A percentile compares a stretch with the other conserved stretches of the same genome.
These are phyloP conservation scores for Scaptomyza flava DNA, from an alignment of 2,888 invertebrate genomes.

Conservation along the genomic window DNA sequence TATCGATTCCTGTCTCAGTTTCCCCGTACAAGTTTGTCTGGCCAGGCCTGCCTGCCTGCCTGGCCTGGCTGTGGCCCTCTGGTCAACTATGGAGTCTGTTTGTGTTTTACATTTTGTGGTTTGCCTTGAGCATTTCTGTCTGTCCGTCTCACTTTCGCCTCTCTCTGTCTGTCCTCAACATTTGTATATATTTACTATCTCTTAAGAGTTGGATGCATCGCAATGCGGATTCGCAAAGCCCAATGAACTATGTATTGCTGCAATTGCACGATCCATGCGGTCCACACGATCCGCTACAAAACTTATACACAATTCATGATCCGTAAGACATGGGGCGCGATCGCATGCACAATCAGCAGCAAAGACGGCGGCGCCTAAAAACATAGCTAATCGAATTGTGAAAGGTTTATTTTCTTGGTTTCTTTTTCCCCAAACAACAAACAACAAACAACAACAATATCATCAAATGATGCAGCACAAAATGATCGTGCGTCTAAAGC, in stretches of 20 bases:
- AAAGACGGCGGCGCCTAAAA: conserved; percentile 11
- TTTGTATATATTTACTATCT: conserved; percentile 12
- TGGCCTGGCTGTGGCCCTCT: conserved; percentile 24
- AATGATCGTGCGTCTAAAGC: conserved; percentile 10
- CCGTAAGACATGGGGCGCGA: conserved; percentile 50
- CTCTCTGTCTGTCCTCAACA: conserved; percentile 1
- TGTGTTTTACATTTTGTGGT: conserved; percentile 53
- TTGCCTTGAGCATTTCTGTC: conserved; percentile 70
- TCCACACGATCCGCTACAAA: background rate
- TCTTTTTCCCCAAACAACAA: background rate
- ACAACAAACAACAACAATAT: conserved; percentile 30
- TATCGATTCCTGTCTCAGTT: conserved; percentile 59
- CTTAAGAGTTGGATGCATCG: conserved; percentile 52
- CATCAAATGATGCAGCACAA: conserved; percentile 60
- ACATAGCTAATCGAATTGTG: conserved; percentile 67
- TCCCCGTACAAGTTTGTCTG: conserved; percentile 17
- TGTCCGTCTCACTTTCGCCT: conserved; percentile 12
- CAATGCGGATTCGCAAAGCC: conserved; percentile 80
- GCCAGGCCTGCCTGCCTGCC: conserved; percentile 8
- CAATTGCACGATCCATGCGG: conserved; percentile 53
- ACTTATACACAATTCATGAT: conserved; percentile 29
- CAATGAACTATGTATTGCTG: conserved; percentile 75
- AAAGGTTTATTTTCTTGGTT: conserved; percentile 60
- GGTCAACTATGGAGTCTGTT: conserved; percentile 31
- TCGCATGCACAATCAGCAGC: conserved; percentile 56